A percentile compares a stretch with the other conserved stretches of the same genome.
Evolutionary conservation across 2,113 vertebrate species (phyloP).

Genomic region (Myotis lucifugus): DNA sequence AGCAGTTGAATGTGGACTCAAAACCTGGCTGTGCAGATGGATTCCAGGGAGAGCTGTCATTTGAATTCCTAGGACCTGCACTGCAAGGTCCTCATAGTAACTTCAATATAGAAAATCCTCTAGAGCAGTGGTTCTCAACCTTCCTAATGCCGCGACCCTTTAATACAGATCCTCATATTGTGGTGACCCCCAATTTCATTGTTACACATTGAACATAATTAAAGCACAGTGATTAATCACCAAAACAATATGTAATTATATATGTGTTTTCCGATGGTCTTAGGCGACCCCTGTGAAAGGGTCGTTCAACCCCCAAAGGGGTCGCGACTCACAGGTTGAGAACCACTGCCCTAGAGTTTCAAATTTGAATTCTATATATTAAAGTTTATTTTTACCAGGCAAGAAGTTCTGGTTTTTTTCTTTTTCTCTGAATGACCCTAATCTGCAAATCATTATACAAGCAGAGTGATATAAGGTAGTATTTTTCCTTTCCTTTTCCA

Average conservation of each 20-base stretch:
- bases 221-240: too few relatives aligned
- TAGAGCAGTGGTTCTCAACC: neutral
- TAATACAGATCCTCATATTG: too few relatives aligned
- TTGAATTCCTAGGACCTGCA: too few relatives aligned
- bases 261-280: too few relatives aligned
- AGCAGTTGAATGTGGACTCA: neutral
- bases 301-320: too few relatives aligned
- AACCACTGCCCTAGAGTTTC: neutral
- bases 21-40: neutral
- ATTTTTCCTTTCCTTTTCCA: neutral
- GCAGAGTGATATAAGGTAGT: fast-evolving
- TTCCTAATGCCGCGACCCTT: too few relatives aligned
- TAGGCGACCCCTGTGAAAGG: too few relatives aligned
- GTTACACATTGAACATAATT: too few relatives aligned
- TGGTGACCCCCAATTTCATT: too few relatives aligned
- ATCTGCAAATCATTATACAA: neutral
- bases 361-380: neutral
- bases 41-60: too few relatives aligned
- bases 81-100: neutral
- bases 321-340: too few relatives aligned
- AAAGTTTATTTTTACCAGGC: neutral
- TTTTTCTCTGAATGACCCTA: neutral
- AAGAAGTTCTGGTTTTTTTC: neutral
- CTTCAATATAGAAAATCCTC: neutral
- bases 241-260: too few relatives aligned